Evolutionary conservation across 1,140 invertebrate species (phyloP).

Genomic region (Palaemon carinicauda): DNA sequence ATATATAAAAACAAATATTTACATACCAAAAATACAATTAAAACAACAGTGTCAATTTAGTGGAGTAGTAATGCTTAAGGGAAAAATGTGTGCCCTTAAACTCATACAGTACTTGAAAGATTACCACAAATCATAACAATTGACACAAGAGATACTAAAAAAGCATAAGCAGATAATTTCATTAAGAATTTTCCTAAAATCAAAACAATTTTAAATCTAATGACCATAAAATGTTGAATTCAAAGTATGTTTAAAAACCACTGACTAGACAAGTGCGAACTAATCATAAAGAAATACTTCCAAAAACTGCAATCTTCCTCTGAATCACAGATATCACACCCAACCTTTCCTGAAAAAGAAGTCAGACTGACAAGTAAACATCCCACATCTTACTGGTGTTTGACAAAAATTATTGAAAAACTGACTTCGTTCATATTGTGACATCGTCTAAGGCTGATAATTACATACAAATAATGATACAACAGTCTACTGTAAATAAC

Average conservation of each 20-base stretch:
- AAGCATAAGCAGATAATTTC: background rate
- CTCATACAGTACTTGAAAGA: background rate
- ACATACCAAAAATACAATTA: slow-evolving; percentile 29
- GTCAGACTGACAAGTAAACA: too few relatives aligned
- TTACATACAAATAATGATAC: too few relatives aligned
- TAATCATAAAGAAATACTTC: background rate
- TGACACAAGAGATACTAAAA: background rate
- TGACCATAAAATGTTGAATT: background rate
- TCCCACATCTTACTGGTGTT: too few relatives aligned
- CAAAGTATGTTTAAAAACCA: slow-evolving; percentile 4
- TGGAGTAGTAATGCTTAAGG: background rate
- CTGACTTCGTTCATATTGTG: too few relatives aligned
- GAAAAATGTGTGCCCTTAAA: background rate
- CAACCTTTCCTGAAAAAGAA: background rate
- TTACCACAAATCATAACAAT: background rate
- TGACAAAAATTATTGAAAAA: too few relatives aligned
- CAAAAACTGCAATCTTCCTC: background rate
- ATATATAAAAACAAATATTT: slow-evolving; percentile 34
- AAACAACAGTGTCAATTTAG: slow-evolving; percentile 15
- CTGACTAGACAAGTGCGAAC: slow-evolving; percentile 27
- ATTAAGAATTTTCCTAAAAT: slow-evolving; percentile 31
- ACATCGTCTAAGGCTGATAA: too few relatives aligned
- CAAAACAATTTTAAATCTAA: background rate
- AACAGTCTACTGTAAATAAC: too few relatives aligned
- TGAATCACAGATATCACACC: background rate